Conservation (phyloP, 2,888 invertebrate species). For the Acronicta psi region DNA sequence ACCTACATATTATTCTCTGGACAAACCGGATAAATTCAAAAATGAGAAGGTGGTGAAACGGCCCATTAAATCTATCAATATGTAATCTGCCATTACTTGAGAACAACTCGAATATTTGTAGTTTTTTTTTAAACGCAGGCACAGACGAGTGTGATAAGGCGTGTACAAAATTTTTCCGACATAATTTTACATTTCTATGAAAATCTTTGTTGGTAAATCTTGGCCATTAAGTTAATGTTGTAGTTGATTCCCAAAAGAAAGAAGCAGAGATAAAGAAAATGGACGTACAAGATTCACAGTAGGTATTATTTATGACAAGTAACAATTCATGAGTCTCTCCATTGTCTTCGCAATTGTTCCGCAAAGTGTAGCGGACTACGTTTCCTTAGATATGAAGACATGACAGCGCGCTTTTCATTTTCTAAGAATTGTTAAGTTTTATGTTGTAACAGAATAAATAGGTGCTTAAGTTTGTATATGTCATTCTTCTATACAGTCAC, state of each 20-base stretch:
- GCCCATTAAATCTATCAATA: no score
- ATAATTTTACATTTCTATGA: not conserved
- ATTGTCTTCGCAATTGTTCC: slow-evolving; percentile 31
- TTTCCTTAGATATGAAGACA: slow-evolving; percentile 28
- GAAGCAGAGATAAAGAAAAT: slow-evolving; percentile 33
- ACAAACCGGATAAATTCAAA: no score
- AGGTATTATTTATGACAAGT: slow-evolving; percentile 33
- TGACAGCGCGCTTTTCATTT: slow-evolving; percentile 23
- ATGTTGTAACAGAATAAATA: not conserved
- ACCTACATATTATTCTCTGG: no score
- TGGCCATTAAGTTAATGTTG: slow-evolving; percentile 1
- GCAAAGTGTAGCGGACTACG: slow-evolving; percentile 29
- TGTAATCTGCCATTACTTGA: no score
- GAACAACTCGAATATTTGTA: no score
- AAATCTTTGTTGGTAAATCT: not conserved
- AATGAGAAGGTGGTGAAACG: no score
- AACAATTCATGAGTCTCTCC: slow-evolving; percentile 39
- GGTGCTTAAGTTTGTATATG: no score
- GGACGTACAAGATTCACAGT: not conserved
- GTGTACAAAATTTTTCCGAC: not conserved
- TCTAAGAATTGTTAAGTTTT: slow-evolving; percentile 24
- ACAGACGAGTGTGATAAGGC: no score
- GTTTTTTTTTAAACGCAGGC: no score
- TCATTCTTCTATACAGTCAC: no score
- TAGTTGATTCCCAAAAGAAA: not conserved